Evolutionary conservation across 2,888 invertebrate genomes (phyloP), one percentile per base, ranked within the genome.

Genomic region (Micoletzkya japonica): DNA sequence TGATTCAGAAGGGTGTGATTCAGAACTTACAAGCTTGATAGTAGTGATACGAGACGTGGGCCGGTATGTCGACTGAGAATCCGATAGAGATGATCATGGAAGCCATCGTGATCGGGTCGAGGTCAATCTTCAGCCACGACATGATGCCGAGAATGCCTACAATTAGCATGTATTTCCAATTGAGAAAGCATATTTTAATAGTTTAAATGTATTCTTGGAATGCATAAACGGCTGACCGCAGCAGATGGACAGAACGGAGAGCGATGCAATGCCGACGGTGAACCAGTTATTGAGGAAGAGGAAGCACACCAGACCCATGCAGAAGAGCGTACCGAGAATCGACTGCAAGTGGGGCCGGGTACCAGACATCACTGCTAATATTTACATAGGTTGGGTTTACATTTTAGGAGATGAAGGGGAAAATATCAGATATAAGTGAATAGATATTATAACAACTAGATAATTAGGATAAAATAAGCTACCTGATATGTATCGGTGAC

Each of bases 401-500:
- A n/a, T n/a, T n/a, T n/a, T n/a, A 44, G 20, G 20, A 17, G 44
- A 54, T 24, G 7, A 54, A 54, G n/a, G 54, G 26, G 24, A 26
- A 44, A 44, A 44, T 44, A 44, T 44, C 20, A 20, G 44, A 44
- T 44, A 44, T 44, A 44, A 44, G 20, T 44, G 20, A 20, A 44
- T 44, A 44, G n/a, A n/a, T n/a, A n/a, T n/a, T n/a, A n/a, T n/a
- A n/a, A n/a, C n/a, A n/a, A n/a, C n/a, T n/a, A n/a, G n/a, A n/a
- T n/a, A n/a, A n/a, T n/a, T n/a, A n/a, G n/a, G 39, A 39, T 39
- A 39, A 39, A 26, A 54, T 32, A 17, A 6, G 4, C 24, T 24
- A 68, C 76, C 73, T 82, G 82, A 84, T 84, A 84, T 56, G 82
- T 78, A 63, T 84, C 84, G 4, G 81, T 83, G 28, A 81, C 80